Evolutionary conservation across 2,113 vertebrate genomes (phyloP).

Genomic region (Arothron firmamentum): DNA sequence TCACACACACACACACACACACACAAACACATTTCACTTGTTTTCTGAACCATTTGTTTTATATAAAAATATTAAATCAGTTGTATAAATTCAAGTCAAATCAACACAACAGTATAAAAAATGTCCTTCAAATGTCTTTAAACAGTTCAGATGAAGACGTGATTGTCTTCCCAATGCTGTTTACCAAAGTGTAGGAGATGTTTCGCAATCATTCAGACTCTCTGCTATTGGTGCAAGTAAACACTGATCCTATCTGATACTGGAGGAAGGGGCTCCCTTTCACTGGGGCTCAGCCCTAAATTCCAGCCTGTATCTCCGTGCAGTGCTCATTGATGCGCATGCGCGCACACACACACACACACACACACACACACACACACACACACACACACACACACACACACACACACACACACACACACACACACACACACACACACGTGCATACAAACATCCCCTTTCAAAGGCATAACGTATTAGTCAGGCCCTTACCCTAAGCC

Average conservation of each 20-base stretch:
- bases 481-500: no score
- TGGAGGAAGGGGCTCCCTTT: conserved; percentile 60
- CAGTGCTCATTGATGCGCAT: conserved; percentile 47
- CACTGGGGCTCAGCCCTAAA: conserved; percentile 46
- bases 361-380: conserved; percentile 8
- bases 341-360: conserved; percentile 10
- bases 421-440: no score
- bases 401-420: background rate
- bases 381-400: conserved; percentile 11
- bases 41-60: no score
- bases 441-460: no score
- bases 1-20: no score
- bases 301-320: conserved; percentile 59
- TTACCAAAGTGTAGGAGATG: conserved; percentile 12
- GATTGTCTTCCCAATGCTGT: conserved; percentile 6
- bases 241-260: conserved; percentile 64
- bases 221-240: conserved; percentile 58
- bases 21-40: no score
- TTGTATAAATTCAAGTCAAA: no score
- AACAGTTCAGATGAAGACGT: background rate
- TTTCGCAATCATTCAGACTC: conserved; percentile 33
- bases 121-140: background rate
- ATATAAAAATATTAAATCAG: no score
- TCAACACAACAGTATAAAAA: no score
- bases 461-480: no score